Evolutionary conservation across 2,113 vertebrate genomes (phyloP), one percentile per base, ranked within the genome.

Genomic region (Syrmaticus mikado): DNA sequence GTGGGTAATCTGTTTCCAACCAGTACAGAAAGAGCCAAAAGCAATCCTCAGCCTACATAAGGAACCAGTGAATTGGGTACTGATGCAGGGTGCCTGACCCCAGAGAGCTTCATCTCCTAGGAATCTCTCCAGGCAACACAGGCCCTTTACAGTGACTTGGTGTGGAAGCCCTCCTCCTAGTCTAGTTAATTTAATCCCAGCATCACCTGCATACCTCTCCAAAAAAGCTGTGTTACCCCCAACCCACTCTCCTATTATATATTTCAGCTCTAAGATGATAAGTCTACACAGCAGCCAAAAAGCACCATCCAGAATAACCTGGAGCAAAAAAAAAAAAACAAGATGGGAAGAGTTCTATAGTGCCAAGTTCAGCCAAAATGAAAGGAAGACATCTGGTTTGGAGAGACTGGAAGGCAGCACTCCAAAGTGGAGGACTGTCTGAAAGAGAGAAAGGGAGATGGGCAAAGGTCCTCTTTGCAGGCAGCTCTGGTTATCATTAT

Each of bases 31-130:
- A 76, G 46, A 86, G 27, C 28, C 74, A 52, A 90, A 90, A 78
- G 46, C 0, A 0, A 74, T 67, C 14, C 36, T 74, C 65, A 74
- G 38, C 9, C 32, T 3, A 19, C 1, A 0, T 5, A 48, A 85
- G 40, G n/a, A 64, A 5, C 24, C 43, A 74, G 34, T 55, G 27
- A 87, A 64, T 0, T 38, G 32, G 14, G 48, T 19, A 46, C 36
- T 77, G 50, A 53, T 8, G 10, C 50, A 64, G 50, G n/a, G 11
- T 79, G 18, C 38, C 66, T 32, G n/a, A 30, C 38, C 82, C 48
- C 53, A 34, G 71, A 38, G 34, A 68, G 38, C 27, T 40, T 78
- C 3, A 1, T 34, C 45, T 78, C n/a, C n/a, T 19, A 43, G 11
- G 32, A 78, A 78, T 36, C 85, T 50, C 48, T 82, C 76, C 38